Evolutionary conservation across 2,113 vertebrate species (phyloP), one percentile per base, ranked within the genome.

Genomic region (Anoura caudifer): DNA sequence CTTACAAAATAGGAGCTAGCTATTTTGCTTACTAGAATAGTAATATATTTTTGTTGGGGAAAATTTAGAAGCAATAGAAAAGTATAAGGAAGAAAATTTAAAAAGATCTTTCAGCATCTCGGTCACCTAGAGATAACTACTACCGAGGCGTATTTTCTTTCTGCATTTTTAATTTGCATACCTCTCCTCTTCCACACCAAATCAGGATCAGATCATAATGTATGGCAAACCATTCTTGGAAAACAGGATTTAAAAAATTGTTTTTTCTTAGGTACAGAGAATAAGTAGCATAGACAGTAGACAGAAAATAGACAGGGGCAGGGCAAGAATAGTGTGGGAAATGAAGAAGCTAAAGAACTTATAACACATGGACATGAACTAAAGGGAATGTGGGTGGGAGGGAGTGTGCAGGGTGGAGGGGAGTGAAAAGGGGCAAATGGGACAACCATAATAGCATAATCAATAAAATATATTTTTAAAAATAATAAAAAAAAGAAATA

Each of bases 51-150:
- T 94, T 95, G 45, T 81, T 95, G 76, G 59, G 85, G 43, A 92
- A 83, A 65, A 69, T 92, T 81, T 56, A 94, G 84, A 94, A 94
- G 72, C 81, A 95, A 92, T 15, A 45, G 72, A 52, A 86, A 92
- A 73, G 8, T 90, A 61, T 54, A 52, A 93, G 61, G 50, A 77
- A 59, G 52, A 81, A 95, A 84, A 96, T 28, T 43, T 47, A 63
- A 95, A 97, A 59, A 38, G 33, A 47, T 72, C 19, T 50, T 5
- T 38, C 26, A 61, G 92, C 33, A 92, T 85, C 45, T 77, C 3
- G 38, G 7, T 17, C 28, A 89, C 45, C 45, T 84, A 54, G 36
- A 94, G 88, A 83, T 85, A 77, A 70, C 70, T 26, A 52, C 52
- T 50, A 31, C 80, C 70, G 75, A 50, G 12, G 28, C 38, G 0